Evolutionary conservation across 2,113 vertebrate genomes (phyloP).

Genomic region (Acrocephalus arundinaceus): DNA sequence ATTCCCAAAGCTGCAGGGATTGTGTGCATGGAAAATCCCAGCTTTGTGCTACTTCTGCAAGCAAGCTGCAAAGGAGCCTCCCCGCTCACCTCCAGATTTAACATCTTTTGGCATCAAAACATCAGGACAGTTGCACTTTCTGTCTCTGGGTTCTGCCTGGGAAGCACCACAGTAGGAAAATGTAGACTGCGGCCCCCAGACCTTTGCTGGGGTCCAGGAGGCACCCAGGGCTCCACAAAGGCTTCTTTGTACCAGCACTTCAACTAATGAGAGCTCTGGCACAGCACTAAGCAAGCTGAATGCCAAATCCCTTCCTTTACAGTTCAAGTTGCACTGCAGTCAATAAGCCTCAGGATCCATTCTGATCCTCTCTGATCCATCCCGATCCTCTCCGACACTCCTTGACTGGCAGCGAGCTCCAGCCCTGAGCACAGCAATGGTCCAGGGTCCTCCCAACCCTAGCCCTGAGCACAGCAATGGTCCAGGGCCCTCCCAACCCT

Average conservation of each 20-base stretch:
- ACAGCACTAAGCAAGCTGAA: not conserved
- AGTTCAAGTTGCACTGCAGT: not conserved
- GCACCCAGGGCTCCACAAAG: not conserved
- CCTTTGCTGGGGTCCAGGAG: not conserved
- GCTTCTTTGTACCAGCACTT: not conserved
- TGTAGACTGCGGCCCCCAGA: fast-evolving
- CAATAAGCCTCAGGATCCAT: not conserved
- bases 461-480: fast-evolving
- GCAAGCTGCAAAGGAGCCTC: not conserved
- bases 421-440: fast-evolving
- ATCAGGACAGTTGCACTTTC: not conserved
- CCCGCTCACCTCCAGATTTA: not conserved
- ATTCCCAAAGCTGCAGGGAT: not conserved
- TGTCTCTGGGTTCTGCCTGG: not conserved
- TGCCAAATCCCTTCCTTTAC: not conserved
- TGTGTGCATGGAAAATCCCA: not conserved
- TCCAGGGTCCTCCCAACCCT: not conserved
- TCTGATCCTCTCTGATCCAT: not conserved
- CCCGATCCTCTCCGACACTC: fast-evolving
- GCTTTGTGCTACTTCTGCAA: not conserved
- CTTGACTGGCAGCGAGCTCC: not conserved
- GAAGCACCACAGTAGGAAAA: fast-evolving
- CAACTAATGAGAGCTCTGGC: not conserved
- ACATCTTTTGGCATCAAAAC: not conserved
- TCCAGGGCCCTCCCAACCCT: not conserved